phyloP scores from a whole-genome alignment of 2,113 vertebrate species.

The Xiphophorus couchianus region DNA sequence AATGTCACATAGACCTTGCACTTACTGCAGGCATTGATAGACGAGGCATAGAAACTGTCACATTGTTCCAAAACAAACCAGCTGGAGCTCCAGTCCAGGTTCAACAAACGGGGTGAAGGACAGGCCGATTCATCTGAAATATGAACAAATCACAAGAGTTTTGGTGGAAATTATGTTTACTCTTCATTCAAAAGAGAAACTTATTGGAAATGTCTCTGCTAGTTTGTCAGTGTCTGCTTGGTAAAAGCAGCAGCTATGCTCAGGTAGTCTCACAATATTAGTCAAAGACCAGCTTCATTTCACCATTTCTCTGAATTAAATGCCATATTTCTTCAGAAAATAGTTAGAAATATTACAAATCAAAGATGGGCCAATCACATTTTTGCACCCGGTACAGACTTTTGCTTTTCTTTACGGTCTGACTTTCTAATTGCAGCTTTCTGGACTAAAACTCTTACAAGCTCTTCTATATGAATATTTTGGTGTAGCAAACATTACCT shows the following conservation, averaged over 20 bases:
- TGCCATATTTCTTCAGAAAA: too few relatives aligned
- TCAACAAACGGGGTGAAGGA: conserved; percentile 9
- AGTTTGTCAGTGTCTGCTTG: too few relatives aligned
- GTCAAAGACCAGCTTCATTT: too few relatives aligned
- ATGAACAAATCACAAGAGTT: background rate
- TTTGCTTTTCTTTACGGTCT: background rate
- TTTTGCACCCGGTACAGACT: too few relatives aligned
- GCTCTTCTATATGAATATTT: background rate
- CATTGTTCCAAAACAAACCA: conserved; percentile 39
- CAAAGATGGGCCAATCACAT: too few relatives aligned
- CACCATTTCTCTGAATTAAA: too few relatives aligned
- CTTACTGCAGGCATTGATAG: conserved; percentile 39
- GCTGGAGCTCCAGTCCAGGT: background rate
- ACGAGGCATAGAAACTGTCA: conserved; percentile 17
- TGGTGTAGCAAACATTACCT: background rate
- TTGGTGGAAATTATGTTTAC: background rate
- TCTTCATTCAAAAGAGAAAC: background rate
- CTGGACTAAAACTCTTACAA: background rate
- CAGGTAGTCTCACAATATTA: background rate
- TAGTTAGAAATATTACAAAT: too few relatives aligned
- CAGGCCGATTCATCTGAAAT: background rate
- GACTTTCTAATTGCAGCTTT: background rate
- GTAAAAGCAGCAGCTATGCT: too few relatives aligned
- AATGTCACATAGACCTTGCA: conserved; percentile 32
- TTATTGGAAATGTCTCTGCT: background rate